Base-by-base conservation (phyloP, 2,888 invertebrate genomes). In the Drosophila paranaensis region DNA sequence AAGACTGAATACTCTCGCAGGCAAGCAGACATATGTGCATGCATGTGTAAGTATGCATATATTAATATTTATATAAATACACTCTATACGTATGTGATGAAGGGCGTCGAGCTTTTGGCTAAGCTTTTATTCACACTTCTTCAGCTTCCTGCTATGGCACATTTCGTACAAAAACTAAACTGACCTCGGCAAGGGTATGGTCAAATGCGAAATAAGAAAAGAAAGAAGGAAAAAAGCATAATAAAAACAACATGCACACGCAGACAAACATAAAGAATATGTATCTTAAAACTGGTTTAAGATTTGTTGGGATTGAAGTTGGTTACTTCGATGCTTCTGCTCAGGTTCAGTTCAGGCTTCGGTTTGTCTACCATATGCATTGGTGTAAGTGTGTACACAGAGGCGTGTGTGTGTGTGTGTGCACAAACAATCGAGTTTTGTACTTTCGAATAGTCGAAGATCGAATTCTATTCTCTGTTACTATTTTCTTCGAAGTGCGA, bases 251-350 rank as follows among this genome's bases (percentile, higher is more conserved):
- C 77, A 77, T 43, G 51, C 57, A 72, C 63, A 79, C 62, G 27
- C 54, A 62, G 37, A 70, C 56, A 71, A 11, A 51, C 68, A 72
- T 61, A 69, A 73, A 77, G 84, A 84, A 84, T 84, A 88, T 87
- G 88, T 84, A 85, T 84, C 85, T 84, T 84, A 71, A 84, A 84
- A 84, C 84, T 84, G 84, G 84, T 84, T 84, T 84, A 83, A 87
- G 83, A 84, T 84, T 84, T 84, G 81, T 79, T 77, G 76, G 87
- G 84, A 79, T 84, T 88, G 85, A 69, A 78, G 78, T 78, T 79
- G 77, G 79, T 79, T 65, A 79, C 79, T 77, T 78, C 79, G 71
- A 71, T 77, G 74, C 77, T 70, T 73, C 77, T 77, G 60, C 60
- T 73, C 55, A 39, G 46, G 51, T 39, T 53, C 74, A 71, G 66